Conservation (phyloP, 2,113 vertebrate genomes). For the Protobothrops flavoviridis region DNA sequence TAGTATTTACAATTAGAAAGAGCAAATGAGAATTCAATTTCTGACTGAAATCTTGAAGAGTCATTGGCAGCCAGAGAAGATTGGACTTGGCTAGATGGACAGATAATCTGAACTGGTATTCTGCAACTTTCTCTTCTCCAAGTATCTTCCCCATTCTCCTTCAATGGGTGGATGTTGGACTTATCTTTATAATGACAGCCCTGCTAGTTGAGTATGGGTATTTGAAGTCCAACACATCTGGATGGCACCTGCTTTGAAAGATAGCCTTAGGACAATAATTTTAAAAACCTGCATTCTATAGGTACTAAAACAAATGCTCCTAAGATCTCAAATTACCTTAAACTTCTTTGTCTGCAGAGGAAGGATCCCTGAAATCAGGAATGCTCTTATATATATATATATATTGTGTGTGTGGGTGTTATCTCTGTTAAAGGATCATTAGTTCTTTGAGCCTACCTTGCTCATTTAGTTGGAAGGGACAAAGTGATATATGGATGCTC, state of each 20-base stretch:
- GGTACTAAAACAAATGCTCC: background rate
- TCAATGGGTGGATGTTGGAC: background rate
- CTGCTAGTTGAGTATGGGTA: background rate
- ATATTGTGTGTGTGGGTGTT: background rate
- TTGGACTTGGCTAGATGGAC: background rate
- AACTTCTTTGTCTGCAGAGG: background rate
- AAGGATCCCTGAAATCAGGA: background rate
- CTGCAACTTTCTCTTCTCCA: background rate
- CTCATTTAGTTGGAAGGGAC: background rate
- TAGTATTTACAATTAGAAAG: background rate
- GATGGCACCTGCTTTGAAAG: background rate
- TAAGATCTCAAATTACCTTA: background rate
- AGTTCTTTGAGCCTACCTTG: background rate
- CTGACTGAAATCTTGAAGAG: background rate
- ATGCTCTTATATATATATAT: background rate
- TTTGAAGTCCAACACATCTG: background rate
- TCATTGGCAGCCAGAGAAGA: background rate
- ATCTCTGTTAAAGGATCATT: background rate
- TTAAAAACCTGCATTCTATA: background rate
- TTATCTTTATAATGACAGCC: background rate
- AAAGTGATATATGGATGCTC: background rate
- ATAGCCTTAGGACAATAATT: background rate
- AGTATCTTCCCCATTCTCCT: background rate
- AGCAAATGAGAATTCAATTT: background rate
- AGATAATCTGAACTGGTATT: background rate